A percentile compares a stretch with the other conserved stretches of the same genome.
Conservation (phyloP, 2,888 invertebrate species). For the Brachyptera putata region DNA sequence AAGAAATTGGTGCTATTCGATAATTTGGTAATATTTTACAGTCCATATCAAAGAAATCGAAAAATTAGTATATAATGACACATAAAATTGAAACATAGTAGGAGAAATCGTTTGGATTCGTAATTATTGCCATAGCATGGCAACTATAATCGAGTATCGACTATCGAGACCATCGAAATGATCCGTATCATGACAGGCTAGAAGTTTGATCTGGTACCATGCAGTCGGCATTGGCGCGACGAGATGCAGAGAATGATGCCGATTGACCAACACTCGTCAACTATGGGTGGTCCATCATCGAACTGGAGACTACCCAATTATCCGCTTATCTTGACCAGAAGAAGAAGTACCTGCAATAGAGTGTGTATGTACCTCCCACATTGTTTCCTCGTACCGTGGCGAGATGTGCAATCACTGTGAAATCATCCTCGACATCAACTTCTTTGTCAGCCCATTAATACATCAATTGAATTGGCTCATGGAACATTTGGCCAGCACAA, state of each 20-base stretch:
- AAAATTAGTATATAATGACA: constrained; percentile 5
- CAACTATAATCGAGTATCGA: too few species aligned
- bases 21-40: too few species aligned
- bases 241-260: too few species aligned
- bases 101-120: not conserved
- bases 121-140: too few species aligned
- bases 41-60: too few species aligned
- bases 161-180: not conserved
- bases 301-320: not conserved
- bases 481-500: not conserved
- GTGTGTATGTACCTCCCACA: constrained; percentile 7
- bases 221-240: too few species aligned
- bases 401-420: constrained; percentile 7
- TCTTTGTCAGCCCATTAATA: not conserved
- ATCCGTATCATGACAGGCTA: not conserved
- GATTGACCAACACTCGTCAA: constrained; percentile 9
- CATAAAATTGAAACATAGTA: not conserved
- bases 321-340: not conserved
- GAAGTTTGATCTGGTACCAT: not conserved
- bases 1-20: too few species aligned
- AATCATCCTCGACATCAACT: not conserved
- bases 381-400: not conserved
- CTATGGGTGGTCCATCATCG: constrained; percentile 15
- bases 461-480: too few species aligned
- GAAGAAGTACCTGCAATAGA: not conserved